Evolutionary conservation across 2,113 vertebrate genomes (phyloP).

Genomic region (Nestor notabilis): DNA sequence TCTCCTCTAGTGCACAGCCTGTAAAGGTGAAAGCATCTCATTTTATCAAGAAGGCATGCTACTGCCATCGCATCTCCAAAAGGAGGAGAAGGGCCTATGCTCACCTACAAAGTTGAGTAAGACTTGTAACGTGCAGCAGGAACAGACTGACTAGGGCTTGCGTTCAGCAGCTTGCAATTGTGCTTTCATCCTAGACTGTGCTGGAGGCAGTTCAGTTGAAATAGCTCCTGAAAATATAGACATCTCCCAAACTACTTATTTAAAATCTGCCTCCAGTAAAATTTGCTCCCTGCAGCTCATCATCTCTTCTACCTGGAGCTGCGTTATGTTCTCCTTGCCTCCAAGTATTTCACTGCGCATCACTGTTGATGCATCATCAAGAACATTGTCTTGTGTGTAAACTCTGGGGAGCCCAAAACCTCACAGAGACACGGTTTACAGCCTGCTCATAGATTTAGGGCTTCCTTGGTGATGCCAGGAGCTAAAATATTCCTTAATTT

Average conservation of each 20-base stretch:
- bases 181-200: slow-evolving; percentile 43
- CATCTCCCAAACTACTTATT: slow-evolving; percentile 53
- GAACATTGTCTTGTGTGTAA: background rate
- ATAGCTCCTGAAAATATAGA: slow-evolving; percentile 53
- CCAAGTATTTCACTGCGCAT: background rate
- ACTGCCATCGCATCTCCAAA: background rate
- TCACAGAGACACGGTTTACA: background rate
- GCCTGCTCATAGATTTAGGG: background rate
- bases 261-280: slow-evolving; percentile 58
- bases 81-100: background rate
- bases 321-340: background rate
- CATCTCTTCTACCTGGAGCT: background rate
- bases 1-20: background rate
- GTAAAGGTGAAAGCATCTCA: background rate
- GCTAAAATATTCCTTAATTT: background rate
- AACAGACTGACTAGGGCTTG: background rate
- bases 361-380: background rate
- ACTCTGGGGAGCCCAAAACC: background rate
- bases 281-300: slow-evolving; percentile 34
- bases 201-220: slow-evolving; percentile 54
- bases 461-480: background rate
- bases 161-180: background rate
- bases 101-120: background rate
- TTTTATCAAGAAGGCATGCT: background rate
- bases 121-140: background rate